Evolutionary conservation across 1,140 invertebrate species (phyloP), one percentile per base, ranked within the genome.

Genomic region (Drosophila orena): DNA sequence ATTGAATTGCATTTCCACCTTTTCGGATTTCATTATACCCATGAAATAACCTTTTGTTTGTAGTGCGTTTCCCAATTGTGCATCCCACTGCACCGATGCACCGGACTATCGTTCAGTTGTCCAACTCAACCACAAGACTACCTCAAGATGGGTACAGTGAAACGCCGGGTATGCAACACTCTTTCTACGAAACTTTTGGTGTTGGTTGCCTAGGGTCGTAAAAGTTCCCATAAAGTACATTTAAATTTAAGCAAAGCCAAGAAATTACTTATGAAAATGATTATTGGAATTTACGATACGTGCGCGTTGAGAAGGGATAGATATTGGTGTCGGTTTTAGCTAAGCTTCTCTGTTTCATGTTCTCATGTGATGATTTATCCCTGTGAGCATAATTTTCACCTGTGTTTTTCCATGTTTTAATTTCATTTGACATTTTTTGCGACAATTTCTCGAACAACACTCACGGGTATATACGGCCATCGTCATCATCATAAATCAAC

Each of bases 401-500:
- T 81, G 64, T 49, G 24, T 47, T 44, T 24, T 35, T 11, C 22
- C 42, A 11, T 52, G 22, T 65, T 72, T 76, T 65, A 65, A 77
- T 66, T 70, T 79, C 47, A 58, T 70, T 35, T 59, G 66, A 40
- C 56, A 79, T 68, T 73, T 77, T 64, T 77, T 59, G 80, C 47
- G 47, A 56, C 55, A 61, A 76, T 79, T 72, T 55, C 58, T 61
- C 30, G 53, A 56, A 42, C 22, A 66, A 52, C 61, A 60, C 57
- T 30, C 59, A 54, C 34, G 27, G 38, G 58, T 47, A 34, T 34
- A 43, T 42, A 24, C 38, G 37, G 35, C 53, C 61, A 72, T 75
- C 47, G 68, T 79, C 83, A 88, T 88, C 83, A 88, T 77, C 79
- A 88, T 88, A 83, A 88, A 88, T 88, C 83, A 88, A 89, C 83